These are phyloP conservation scores for Polyommatus icarus DNA, from an alignment of 2,888 invertebrate species.

Conservation along the genomic window DNA sequence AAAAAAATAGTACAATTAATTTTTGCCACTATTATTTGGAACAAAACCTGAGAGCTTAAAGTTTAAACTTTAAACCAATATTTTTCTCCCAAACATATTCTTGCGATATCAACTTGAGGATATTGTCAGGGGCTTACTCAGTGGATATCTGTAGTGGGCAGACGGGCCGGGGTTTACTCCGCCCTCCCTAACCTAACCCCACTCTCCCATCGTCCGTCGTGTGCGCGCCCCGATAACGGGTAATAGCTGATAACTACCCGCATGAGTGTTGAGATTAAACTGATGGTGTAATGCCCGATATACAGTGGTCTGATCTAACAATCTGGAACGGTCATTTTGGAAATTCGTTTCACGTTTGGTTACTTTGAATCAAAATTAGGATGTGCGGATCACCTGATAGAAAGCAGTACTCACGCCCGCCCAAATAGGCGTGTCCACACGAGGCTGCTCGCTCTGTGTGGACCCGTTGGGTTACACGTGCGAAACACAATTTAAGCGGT, in stretches of 20 bases:
- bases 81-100: not conserved
- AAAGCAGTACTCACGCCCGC: no score
- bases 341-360: no score
- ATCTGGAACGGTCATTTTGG: not conserved
- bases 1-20: no score
- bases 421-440: no score
- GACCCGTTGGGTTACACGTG: no score
- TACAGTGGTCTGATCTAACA: not conserved
- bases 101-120: not conserved
- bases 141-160: not conserved
- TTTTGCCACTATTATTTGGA: no score
- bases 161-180: not conserved
- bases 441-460: no score
- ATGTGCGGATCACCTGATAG: no score
- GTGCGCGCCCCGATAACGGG: not conserved
- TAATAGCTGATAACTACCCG: conserved; percentile 5
- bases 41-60: not conserved
- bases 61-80: not conserved
- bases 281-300: not conserved
- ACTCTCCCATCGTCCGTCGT: not conserved
- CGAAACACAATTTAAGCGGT: no score
- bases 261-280: conserved; percentile 1
- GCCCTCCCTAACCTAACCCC: no score
- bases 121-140: not conserved
- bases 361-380: no score